phyloP scores from a whole-genome alignment of 2,888 invertebrate genomes.

The Hirudinaria manillensis region DNA sequence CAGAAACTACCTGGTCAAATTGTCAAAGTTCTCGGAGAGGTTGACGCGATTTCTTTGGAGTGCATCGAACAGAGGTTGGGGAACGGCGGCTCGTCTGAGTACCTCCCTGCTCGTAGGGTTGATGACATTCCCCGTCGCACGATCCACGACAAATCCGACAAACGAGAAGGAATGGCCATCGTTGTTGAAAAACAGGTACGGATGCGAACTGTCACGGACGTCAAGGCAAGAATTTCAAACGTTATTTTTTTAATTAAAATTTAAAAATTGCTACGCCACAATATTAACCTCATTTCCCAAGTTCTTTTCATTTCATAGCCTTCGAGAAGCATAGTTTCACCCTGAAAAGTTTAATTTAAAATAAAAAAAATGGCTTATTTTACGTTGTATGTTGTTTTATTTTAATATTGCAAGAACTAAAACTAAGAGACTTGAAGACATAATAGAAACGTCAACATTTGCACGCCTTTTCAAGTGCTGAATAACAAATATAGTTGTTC shows the following conservation, averaged over 20 bases:
- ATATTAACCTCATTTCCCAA: slow-evolving; percentile 40
- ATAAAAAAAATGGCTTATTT: no score
- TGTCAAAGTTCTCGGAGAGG: slow-evolving; percentile 47
- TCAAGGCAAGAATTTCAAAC: not conserved
- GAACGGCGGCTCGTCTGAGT: slow-evolving; percentile 43
- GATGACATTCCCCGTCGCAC: slow-evolving; percentile 43
- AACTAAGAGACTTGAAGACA: not conserved
- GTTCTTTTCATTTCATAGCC: slow-evolving; percentile 38
- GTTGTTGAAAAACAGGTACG: slow-evolving; percentile 50
- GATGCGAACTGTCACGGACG: slow-evolving; percentile 46
- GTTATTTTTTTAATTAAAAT: not conserved
- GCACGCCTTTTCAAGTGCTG: no score
- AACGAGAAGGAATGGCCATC: slow-evolving; percentile 46
- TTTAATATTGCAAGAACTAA: not conserved
- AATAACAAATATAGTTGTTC: no score
- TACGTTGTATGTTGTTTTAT: no score
- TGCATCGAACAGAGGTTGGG: slow-evolving; percentile 41
- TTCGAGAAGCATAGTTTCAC: slow-evolving; percentile 14
- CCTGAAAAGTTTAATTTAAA: not conserved
- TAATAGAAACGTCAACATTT: not conserved
- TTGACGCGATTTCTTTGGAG: slow-evolving; percentile 44
- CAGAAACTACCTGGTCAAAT: slow-evolving; percentile 43
- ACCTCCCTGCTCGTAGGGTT: slow-evolving; percentile 44
- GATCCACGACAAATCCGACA: slow-evolving; percentile 48
- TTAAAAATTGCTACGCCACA: not conserved